A percentile compares a stretch with the other conserved stretches of the same genome.
Evolutionary conservation across 2,888 invertebrate species (phyloP).

Genomic region (Omphaloscelis lunosa): DNA sequence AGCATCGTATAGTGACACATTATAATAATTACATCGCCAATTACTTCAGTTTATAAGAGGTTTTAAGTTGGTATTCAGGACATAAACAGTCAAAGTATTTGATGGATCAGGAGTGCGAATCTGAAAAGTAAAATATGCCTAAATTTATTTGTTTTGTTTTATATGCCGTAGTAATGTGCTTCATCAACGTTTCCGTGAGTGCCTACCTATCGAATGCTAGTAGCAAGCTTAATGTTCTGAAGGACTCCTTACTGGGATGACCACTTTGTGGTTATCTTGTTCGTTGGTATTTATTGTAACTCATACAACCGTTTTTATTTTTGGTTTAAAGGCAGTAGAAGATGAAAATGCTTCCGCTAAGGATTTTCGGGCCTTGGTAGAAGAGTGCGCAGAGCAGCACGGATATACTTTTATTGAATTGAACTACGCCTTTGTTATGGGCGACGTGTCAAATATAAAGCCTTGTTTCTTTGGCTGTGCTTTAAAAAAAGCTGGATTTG

Average conservation of each 20-base stretch:
- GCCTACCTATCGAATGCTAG: neutral
- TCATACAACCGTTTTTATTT: neutral
- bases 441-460: slow-evolving; percentile 18
- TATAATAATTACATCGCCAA: slow-evolving; percentile 14
- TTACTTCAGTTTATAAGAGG: slow-evolving; percentile 21
- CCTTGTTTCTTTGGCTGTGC: slow-evolving; percentile 59
- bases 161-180: neutral
- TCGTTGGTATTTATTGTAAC: neutral
- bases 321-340: slow-evolving; percentile 15
- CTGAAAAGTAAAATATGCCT: slow-evolving; percentile 10
- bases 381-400: slow-evolving; percentile 10
- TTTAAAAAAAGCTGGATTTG: slow-evolving; percentile 30
- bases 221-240: neutral
- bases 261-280: neutral
- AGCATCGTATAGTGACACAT: slow-evolving; percentile 3
- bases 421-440: neutral
- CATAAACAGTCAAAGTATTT: neutral
- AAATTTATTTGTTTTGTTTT: neutral
- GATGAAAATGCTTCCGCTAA: neutral
- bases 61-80: neutral
- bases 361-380: neutral
- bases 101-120: neutral
- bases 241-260: neutral
- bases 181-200: slow-evolving; percentile 23
- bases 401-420: slow-evolving; percentile 11